phyloP scores from a whole-genome alignment of 2,797 vertebrate genomes.

The Chiroxiphia lanceolata region DNA sequence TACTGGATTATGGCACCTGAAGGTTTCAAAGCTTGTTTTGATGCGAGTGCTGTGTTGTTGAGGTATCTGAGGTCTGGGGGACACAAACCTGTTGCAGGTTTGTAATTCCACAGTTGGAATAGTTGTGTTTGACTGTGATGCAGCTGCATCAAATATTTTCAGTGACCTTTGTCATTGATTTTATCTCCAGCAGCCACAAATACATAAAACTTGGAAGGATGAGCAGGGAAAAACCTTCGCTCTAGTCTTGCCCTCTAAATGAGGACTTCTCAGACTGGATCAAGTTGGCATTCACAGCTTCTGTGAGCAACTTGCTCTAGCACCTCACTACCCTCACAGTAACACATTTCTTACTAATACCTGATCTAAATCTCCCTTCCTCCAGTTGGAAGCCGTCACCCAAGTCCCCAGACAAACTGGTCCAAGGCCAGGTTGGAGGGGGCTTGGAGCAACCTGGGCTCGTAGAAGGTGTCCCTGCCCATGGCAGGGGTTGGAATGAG shows the following conservation, averaged over 20 bases:
- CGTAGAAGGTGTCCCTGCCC: not conserved
- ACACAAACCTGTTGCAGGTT: not conserved
- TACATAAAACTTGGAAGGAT: not conserved
- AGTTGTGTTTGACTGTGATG: not conserved
- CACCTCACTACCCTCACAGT: not conserved
- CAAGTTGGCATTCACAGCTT: not conserved
- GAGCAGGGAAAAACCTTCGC: not conserved
- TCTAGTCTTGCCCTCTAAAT: not conserved
- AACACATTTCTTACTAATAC: not conserved
- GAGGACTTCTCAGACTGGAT: not conserved
- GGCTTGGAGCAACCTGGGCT: not conserved
- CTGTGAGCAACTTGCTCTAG: not conserved
- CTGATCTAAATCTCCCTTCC: not conserved
- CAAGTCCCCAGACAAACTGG: not conserved
- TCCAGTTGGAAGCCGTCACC: not conserved
- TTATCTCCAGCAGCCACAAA: not conserved
- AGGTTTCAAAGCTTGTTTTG: fast-evolving
- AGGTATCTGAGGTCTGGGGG: not conserved
- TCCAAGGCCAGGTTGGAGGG: not conserved
- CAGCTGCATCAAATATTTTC: not conserved
- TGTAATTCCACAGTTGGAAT: fast-evolving
- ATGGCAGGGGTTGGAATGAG: not conserved
- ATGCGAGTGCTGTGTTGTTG: fast-evolving
- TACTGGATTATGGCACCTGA: not conserved
- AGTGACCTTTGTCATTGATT: not conserved